These are phyloP conservation scores for Pasiphila rectangulata DNA, from an alignment of 2,888 invertebrate species.

Conservation along the genomic window DNA sequence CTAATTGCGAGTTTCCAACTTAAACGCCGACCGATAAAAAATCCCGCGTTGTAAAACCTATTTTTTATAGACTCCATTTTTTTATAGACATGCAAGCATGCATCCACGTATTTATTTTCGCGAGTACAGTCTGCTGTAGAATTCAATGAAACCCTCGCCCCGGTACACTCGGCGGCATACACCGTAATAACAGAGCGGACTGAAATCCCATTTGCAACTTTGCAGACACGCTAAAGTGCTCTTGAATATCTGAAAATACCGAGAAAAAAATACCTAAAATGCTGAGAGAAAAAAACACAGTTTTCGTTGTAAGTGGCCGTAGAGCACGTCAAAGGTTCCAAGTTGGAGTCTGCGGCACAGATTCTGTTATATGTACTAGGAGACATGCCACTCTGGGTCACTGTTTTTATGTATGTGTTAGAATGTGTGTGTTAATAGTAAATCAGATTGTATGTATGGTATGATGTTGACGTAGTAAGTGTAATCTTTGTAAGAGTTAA, in stretches of 20 bases:
- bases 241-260: constrained; percentile 37
- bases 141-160: constrained; percentile 3
- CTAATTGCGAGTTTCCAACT: no score
- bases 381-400: constrained; percentile 1
- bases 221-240: constrained; percentile 39
- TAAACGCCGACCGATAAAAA: no score
- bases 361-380: neutral
- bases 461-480: no score
- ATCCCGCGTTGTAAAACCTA: no score
- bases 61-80: no score
- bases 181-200: constrained; percentile 29
- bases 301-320: constrained; percentile 65
- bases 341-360: constrained; percentile 32
- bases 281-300: constrained; percentile 50
- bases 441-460: no score
- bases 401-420: no score
- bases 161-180: constrained; percentile 14
- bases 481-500: no score
- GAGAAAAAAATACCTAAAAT: constrained; percentile 47
- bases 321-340: constrained; percentile 63
- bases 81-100: no score
- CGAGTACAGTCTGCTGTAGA: constrained; percentile 6
- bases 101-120: neutral
- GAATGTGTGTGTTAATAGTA: no score
- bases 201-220: constrained; percentile 45